phyloP scores from a whole-genome alignment of 1,140 invertebrate genomes.

The Magallana gigas region DNA sequence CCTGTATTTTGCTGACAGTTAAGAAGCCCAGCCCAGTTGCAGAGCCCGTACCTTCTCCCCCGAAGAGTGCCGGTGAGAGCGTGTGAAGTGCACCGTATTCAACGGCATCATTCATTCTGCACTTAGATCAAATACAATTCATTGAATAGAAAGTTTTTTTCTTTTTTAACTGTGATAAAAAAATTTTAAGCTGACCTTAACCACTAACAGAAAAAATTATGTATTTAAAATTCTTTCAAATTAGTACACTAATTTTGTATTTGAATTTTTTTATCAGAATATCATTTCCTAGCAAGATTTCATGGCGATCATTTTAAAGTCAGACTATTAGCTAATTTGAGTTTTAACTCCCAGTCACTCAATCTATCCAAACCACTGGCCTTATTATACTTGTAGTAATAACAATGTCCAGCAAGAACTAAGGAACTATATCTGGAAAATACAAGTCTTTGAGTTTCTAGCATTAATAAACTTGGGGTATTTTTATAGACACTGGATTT shows the following conservation, averaged over 20 bases:
- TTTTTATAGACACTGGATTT: no score
- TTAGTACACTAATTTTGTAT: no score
- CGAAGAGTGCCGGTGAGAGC: slow-evolving; percentile 24
- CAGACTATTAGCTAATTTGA: no score
- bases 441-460: no score
- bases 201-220: background rate
- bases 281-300: background rate
- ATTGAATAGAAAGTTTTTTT: no score
- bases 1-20: background rate
- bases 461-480: no score
- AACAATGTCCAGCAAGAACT: no score
- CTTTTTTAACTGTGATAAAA: background rate
- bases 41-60: background rate
- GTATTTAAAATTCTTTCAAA: no score
- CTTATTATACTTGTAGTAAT: no score
- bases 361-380: no score
- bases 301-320: slow-evolving; percentile 2
- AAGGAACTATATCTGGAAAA: no score
- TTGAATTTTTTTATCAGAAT: background rate
- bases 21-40: slow-evolving; percentile 22
- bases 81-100: background rate
- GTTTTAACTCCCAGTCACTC: no score
- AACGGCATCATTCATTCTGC: background rate
- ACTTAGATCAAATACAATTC: background rate
- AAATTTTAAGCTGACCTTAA: background rate